These are phyloP conservation scores for Sesia bembeciformis DNA, from an alignment of 2,888 invertebrate species.

Conservation along the genomic window DNA sequence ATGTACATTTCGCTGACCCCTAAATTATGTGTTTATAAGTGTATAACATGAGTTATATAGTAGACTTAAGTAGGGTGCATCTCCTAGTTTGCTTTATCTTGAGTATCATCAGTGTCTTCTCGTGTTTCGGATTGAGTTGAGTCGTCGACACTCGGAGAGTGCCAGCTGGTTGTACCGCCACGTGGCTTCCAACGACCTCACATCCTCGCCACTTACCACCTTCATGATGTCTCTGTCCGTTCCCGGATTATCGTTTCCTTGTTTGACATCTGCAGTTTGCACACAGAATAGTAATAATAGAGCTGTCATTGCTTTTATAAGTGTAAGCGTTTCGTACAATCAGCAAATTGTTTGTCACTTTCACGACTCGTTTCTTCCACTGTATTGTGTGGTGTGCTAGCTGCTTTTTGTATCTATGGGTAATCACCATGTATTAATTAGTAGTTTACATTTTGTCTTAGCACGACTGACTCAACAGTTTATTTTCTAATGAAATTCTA, in stretches of 20 bases:
- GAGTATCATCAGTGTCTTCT: slow-evolving; percentile 50
- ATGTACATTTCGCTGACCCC: slow-evolving; percentile 67
- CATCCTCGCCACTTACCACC: slow-evolving; percentile 3
- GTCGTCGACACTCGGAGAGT: slow-evolving; percentile 1
- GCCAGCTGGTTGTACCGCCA: not conserved
- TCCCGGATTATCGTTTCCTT: slow-evolving; percentile 26
- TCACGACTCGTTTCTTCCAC: slow-evolving; percentile 72
- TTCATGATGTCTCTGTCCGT: slow-evolving; percentile 57
- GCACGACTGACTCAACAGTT: slow-evolving; percentile 45
- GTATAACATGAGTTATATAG: slow-evolving; percentile 45
- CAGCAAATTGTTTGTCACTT: slow-evolving; percentile 69
- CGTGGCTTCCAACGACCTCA: slow-evolving; percentile 5
- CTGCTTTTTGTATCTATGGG: slow-evolving; percentile 74
- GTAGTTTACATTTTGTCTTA: slow-evolving; percentile 51
- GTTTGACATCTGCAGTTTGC: slow-evolving; percentile 13
- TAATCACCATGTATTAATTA: slow-evolving; percentile 64
- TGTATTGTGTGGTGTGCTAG: slow-evolving; percentile 73
- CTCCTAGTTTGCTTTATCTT: slow-evolving; percentile 65
- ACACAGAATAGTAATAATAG: slow-evolving; percentile 72
- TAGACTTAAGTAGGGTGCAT: slow-evolving; percentile 59
- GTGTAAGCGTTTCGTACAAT: slow-evolving; percentile 70
- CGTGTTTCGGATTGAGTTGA: slow-evolving; percentile 41
- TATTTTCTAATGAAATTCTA: not conserved
- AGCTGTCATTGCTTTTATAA: slow-evolving; percentile 74
- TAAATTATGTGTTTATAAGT: slow-evolving; percentile 47